Evolutionary conservation across 2,888 invertebrate genomes (phyloP).

Genomic region (Philhelius pedissequus): DNA sequence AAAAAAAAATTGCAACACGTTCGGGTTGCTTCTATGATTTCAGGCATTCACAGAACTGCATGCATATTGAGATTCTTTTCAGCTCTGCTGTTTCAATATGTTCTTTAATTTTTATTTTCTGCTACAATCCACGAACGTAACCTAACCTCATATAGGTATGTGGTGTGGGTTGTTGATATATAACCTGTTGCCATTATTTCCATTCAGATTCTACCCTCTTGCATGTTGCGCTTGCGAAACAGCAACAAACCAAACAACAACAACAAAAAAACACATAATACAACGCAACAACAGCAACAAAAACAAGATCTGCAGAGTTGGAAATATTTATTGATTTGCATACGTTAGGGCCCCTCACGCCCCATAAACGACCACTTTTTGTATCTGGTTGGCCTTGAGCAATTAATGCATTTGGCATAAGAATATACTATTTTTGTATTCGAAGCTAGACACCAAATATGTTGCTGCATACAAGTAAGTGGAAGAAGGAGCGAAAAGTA

Average conservation of each 20-base stretch:
- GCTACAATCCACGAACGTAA: neutral
- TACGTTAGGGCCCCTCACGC: neutral
- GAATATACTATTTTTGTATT: conserved; percentile 15
- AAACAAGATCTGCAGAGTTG: conserved; percentile 14
- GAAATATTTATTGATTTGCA: conserved; percentile 28
- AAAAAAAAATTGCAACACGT: neutral
- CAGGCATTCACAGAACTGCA: neutral
- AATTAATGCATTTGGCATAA: conserved; percentile 52
- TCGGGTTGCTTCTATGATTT: neutral
- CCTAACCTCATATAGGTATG: conserved; percentile 11
- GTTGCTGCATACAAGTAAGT: too few relatives aligned
- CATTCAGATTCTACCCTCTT: neutral
- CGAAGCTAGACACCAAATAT: neutral
- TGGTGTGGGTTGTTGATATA: conserved; percentile 21
- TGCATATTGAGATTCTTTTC: neutral
- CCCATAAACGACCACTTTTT: conserved; percentile 21
- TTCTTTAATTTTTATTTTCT: neutral
- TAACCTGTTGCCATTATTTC: neutral
- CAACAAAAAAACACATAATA: neutral
- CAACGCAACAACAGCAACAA: neutral
- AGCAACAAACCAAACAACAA: neutral
- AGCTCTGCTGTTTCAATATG: neutral
- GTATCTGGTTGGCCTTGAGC: conserved; percentile 38
- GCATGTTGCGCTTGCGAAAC: conserved; percentile 16
- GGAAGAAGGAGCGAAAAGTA: neutral